Evolutionary conservation across 2,113 vertebrate genomes (phyloP).

Genomic region (Leptobrachium leishanense): DNA sequence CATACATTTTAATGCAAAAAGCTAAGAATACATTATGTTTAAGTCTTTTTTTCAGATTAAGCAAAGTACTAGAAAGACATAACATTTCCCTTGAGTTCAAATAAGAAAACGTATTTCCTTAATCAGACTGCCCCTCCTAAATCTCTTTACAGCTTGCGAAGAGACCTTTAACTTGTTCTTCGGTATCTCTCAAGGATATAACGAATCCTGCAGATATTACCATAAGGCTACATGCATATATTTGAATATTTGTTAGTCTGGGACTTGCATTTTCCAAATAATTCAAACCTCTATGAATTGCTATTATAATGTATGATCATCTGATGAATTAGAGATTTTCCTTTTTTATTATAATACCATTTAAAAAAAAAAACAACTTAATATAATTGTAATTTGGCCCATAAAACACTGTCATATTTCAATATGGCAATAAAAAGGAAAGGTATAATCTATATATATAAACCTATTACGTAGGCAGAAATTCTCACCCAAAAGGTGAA

Average conservation of each 20-base stretch:
- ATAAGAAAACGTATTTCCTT: constrained; percentile 7
- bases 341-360: too few species aligned
- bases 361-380: too few species aligned
- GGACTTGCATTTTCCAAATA: background rate
- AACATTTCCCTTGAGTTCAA: constrained; percentile 23
- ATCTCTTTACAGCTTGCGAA: background rate
- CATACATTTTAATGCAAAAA: constrained; percentile 26
- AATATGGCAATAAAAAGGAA: too few species aligned
- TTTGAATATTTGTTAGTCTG: background rate
- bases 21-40: constrained; percentile 11
- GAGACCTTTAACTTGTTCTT: background rate
- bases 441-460: too few species aligned
- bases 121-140: background rate
- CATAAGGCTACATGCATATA: background rate
- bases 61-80: constrained; percentile 12
- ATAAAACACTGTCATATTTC: too few species aligned
- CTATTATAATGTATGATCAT: too few species aligned
- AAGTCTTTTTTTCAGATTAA: constrained; percentile 13
- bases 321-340: too few species aligned
- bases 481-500: too few species aligned
- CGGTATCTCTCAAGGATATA: background rate
- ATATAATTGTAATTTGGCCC: too few species aligned
- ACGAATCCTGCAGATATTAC: background rate
- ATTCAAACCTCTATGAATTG: too few species aligned
- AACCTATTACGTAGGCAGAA: too few species aligned